phyloP scores from a whole-genome alignment of 2,888 invertebrate species.

The Mythimna albipuncta region DNA sequence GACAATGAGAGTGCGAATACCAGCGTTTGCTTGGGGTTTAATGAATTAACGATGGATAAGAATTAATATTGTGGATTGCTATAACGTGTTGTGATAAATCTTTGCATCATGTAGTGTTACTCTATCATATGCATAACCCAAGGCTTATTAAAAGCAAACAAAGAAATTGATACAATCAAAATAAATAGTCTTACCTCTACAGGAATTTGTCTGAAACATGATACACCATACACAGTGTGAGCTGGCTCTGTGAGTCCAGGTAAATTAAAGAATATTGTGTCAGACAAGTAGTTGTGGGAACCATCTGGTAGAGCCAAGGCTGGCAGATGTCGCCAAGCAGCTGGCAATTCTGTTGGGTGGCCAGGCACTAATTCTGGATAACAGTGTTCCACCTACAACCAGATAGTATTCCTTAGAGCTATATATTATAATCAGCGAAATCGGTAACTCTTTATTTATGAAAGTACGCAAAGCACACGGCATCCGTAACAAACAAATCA shows the following conservation, averaged over 20 bases:
- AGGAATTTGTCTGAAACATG: slow-evolving; percentile 99
- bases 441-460: slow-evolving; percentile 12
- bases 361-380: slow-evolving; percentile 96
- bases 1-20: too few relatives aligned
- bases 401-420: not conserved
- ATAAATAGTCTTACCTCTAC: slow-evolving; percentile 92
- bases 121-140: too few relatives aligned
- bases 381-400: slow-evolving; percentile 95
- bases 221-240: slow-evolving; percentile 98
- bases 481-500: not conserved
- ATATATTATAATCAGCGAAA: not conserved
- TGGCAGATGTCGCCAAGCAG: slow-evolving; percentile 98
- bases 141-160: not conserved
- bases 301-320: slow-evolving; percentile 99
- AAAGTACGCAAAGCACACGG: not conserved
- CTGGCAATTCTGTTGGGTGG: slow-evolving; percentile 95
- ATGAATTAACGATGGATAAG: not conserved
- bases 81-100: not conserved
- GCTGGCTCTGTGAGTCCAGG: slow-evolving; percentile 96
- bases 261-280: slow-evolving; percentile 98
- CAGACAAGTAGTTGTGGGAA: slow-evolving; percentile 98
- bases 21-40: too few relatives aligned
- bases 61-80: not conserved
- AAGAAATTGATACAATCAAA: slow-evolving; percentile 9
- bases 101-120: not conserved